These are phyloP conservation scores for Mycalesis mineus DNA, from an alignment of 2,888 invertebrate genomes.

Conservation along the genomic window DNA sequence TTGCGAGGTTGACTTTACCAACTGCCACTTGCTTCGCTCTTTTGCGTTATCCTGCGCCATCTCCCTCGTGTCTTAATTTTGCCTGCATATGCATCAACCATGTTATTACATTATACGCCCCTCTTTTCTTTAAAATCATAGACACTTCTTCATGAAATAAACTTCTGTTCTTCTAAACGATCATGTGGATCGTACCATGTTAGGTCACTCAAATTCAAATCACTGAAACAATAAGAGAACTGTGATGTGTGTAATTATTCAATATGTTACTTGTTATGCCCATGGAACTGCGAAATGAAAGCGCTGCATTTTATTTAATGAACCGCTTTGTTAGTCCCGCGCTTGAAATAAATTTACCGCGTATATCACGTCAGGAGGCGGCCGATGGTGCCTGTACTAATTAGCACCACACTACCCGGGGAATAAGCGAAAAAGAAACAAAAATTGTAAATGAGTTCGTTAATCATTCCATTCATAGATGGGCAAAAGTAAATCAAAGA, in stretches of 20 bases:
- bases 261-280: slow-evolving; percentile 1
- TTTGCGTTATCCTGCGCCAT: too few species aligned
- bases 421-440: slow-evolving; percentile 8
- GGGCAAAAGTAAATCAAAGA: slow-evolving; percentile 2
- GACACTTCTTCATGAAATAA: too few species aligned
- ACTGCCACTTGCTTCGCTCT: too few species aligned
- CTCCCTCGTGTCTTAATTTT: too few species aligned
- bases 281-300: slow-evolving; percentile 35
- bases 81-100: too few species aligned
- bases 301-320: slow-evolving; percentile 42
- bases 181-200: too few species aligned
- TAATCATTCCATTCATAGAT: not conserved
- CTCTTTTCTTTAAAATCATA: too few species aligned
- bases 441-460: slow-evolving; percentile 13
- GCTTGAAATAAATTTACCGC: slow-evolving; percentile 48
- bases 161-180: too few species aligned
- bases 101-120: too few species aligned
- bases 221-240: not conserved
- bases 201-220: too few species aligned
- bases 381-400: slow-evolving; percentile 52
- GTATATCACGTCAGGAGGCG: slow-evolving; percentile 49
- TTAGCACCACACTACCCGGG: slow-evolving; percentile 41
- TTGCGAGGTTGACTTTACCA: too few species aligned
- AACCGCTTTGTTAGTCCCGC: slow-evolving; percentile 41
- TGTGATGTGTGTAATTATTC: not conserved